Base-by-base conservation (phyloP, 1,140 invertebrate genomes). In the Rhopalosiphum padi region DNA sequence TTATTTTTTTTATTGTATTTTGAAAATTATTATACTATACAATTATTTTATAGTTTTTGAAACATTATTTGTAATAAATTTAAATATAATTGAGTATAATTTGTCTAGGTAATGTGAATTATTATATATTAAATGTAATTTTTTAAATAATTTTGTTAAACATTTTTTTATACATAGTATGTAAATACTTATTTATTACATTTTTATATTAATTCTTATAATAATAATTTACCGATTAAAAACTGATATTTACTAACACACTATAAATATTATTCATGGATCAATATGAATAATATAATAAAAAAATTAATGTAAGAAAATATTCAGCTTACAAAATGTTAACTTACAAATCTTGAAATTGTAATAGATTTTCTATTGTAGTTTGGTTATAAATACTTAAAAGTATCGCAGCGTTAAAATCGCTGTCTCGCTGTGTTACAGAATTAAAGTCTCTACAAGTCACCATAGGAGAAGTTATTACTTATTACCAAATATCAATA, bases 391-490 rank as follows among this genome's bases (percentile, higher is more conserved):
- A 46, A 46, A n/a, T 25, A 48, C 5, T 46, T 86, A 21, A 86
- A 86, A 48, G 85, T 43, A 86, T 46, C 85, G 11, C 85, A 86
- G 85, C 85, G 30, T 86, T 86, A 86, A 86, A 86, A 86, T 86
- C 85, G n/a, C 85, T 6, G 41, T 41, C 41, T 41, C 2, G 3
- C 41, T 41, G 3, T 0, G 43, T 86, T 30, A n/a, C 15, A 15
- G 25, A 30, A 46, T 86, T 86, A n/a, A 86, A 86, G 83, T 86
- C 41, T 86, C 25, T 15, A 1, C 37, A 21, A 6, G 30, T 18
- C 3, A 22, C 7, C 15, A 15, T n/a, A 86, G 37, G 23, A 86
- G 23, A 25, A 11, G 9, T 86, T 43, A 43, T 85, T 85, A 15
- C 0, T 43, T 41, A 41, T 41, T 43, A 83, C 21, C 77, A 83